Percentiles rank a stretch among this genome's conserved stretches.
Conservation (phyloP, 2,888 invertebrate genomes). For the Eretmocerus hayati region DNA sequence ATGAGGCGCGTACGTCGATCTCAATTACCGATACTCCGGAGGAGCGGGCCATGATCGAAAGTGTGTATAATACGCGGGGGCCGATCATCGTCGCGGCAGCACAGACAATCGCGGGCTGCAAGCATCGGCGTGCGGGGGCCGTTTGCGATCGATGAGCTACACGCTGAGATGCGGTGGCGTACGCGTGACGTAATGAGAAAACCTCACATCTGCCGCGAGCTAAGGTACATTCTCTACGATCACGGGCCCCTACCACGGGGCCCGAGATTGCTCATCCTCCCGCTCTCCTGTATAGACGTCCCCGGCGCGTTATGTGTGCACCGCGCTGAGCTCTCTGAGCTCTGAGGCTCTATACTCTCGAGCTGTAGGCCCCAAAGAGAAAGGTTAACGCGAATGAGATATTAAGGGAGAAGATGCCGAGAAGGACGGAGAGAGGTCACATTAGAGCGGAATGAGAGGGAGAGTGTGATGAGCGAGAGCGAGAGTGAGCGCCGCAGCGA, state of each 20-base stretch:
- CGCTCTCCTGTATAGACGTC: slow-evolving; percentile 2
- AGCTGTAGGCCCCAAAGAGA: no score
- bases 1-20: no score
- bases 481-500: background rate
- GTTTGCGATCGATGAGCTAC: slow-evolving; percentile 4
- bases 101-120: background rate
- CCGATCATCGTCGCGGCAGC: background rate
- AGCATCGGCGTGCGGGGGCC: no score
- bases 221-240: slow-evolving; percentile 14
- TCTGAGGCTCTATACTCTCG: no score
- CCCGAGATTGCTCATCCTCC: slow-evolving; percentile 15
- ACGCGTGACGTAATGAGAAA: slow-evolving; percentile 15
- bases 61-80: no score
- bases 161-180: background rate
- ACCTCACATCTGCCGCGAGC: slow-evolving; percentile 7
- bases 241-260: background rate
- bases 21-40: no score
- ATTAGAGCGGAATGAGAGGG: slow-evolving; percentile 11
- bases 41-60: no score
- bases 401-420: slow-evolving; percentile 15
- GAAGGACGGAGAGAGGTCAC: slow-evolving; percentile 19
- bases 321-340: no score
- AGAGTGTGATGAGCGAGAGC: slow-evolving; percentile 16
- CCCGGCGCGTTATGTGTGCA: no score
- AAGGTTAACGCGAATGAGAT: slow-evolving; percentile 19